Evolutionary conservation across 2,113 vertebrate genomes (phyloP), one percentile per base, ranked within the genome.

Genomic region (Vombatus ursinus): DNA sequence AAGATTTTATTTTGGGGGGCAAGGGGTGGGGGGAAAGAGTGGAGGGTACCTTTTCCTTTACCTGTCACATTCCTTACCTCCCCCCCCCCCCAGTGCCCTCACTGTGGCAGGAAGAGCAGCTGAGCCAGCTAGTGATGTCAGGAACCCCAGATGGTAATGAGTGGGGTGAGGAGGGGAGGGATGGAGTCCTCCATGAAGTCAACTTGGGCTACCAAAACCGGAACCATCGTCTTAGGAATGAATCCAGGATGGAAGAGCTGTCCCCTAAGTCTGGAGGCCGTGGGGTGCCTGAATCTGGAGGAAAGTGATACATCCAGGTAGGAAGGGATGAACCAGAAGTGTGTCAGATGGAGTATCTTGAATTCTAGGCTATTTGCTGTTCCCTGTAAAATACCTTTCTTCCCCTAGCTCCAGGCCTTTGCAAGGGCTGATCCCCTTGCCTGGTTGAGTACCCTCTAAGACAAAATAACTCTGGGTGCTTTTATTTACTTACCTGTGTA

Each of bases 171-270:
- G 31, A 19, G 16, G 52, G 51, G 94, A 94, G 48, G 48, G 92
- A 47, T 89, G 89, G 94, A 95, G 92, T 93, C 48, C 52, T 94
- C 91, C 93, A 92, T 91, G 92, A n/a, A n/a, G 16, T 93, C 92
- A 91, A 92, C 53, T 77, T 51, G 90, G 68, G 94, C 95, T 98
- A 99, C 95, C 97, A 97, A 90, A 98, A 54, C 0, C 98, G 97
- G 97, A 98, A 99, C 98, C 98, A 99, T 57, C 96, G 97, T 22
- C 96, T 97, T 47, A 99, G 93, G 95, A 99, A 97, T 90, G 94
- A 94, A 96, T 98, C 96, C 95, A 99, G 94, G 0, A 22, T 1
- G 1, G 98, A 98, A 0, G 96, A 96, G 1, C 98, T 54, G 48
- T 98, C 96, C 0, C 95, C 97, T 51, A 94, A 52, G 52, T 77